These are phyloP conservation scores for Spodoptera picta DNA, from an alignment of 2,888 invertebrate genomes.

Conservation along the genomic window DNA sequence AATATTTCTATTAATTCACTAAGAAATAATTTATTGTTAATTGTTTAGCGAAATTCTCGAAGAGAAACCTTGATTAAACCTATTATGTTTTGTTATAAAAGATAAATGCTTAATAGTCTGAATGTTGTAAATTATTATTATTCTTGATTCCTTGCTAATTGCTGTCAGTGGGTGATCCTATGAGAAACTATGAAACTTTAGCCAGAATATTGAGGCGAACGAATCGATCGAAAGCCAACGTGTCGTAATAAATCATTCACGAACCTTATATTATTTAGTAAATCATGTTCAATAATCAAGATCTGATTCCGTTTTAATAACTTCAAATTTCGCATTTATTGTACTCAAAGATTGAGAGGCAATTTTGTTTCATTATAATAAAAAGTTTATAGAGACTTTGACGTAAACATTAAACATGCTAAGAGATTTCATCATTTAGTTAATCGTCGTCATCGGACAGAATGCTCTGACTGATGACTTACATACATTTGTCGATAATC, in stretches of 20 bases:
- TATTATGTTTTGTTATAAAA: slow-evolving; percentile 1
- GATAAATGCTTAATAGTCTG: slow-evolving; percentile 26
- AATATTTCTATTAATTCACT: too few species aligned
- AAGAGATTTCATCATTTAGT: slow-evolving; percentile 35
- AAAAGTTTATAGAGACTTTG: slow-evolving; percentile 3
- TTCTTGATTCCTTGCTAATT: slow-evolving; percentile 29
- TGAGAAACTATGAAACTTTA: not conserved
- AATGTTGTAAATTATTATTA: slow-evolving; percentile 9
- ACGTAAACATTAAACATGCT: slow-evolving; percentile 12
- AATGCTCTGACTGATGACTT: slow-evolving; percentile 18
- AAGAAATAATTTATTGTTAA: too few species aligned
- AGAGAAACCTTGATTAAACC: too few species aligned
- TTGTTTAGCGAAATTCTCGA: too few species aligned
- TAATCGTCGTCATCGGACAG: slow-evolving; percentile 17
- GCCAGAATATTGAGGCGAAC: not conserved
- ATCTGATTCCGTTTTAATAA: not conserved
- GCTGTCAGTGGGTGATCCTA: slow-evolving; percentile 1
- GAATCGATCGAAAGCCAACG: slow-evolving; percentile 1
- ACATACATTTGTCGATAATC: slow-evolving; percentile 17
- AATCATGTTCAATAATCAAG: not conserved
- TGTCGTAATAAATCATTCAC: slow-evolving; percentile 3
- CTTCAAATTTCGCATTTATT: not conserved
- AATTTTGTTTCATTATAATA: not conserved
- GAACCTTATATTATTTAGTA: not conserved
- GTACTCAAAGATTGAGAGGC: not conserved